Evolutionary conservation across 2,113 vertebrate genomes (phyloP).

Genomic region (Hipposideros armiger): DNA sequence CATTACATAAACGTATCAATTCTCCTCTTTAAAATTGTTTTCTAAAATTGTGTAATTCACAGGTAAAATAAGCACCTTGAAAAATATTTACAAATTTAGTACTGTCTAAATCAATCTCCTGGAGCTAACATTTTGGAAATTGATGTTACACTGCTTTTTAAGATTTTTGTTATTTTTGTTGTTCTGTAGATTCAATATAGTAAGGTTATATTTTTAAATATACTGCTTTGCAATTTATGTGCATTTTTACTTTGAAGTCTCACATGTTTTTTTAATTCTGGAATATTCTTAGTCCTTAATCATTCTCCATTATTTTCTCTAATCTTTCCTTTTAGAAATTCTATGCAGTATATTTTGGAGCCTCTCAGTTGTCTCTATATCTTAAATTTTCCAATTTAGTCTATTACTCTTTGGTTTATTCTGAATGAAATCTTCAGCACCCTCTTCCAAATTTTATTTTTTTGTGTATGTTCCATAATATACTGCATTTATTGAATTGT

Average conservation of each 20-base stretch:
- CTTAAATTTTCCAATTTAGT: background rate
- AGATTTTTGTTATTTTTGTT: background rate
- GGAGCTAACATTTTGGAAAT: background rate
- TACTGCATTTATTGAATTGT: background rate
- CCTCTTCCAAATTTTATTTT: background rate
- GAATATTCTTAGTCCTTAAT: background rate
- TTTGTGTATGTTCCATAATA: background rate
- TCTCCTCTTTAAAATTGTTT: background rate
- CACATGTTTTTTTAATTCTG: background rate
- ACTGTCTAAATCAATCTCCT: background rate
- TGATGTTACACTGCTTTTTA: background rate
- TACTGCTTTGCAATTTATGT: background rate
- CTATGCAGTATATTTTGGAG: background rate
- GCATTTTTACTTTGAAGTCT: background rate
- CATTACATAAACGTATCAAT: background rate
- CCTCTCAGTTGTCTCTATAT: background rate
- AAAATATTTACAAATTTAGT: background rate
- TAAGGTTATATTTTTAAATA: background rate
- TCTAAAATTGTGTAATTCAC: background rate
- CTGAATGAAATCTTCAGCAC: background rate
- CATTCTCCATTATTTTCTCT: background rate
- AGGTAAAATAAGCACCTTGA: background rate
- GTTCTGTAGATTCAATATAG: background rate
- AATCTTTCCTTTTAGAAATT: background rate
- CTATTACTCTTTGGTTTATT: background rate